Conservation (phyloP, 2,888 invertebrate genomes). For the Polydrusus tereticollis region DNA sequence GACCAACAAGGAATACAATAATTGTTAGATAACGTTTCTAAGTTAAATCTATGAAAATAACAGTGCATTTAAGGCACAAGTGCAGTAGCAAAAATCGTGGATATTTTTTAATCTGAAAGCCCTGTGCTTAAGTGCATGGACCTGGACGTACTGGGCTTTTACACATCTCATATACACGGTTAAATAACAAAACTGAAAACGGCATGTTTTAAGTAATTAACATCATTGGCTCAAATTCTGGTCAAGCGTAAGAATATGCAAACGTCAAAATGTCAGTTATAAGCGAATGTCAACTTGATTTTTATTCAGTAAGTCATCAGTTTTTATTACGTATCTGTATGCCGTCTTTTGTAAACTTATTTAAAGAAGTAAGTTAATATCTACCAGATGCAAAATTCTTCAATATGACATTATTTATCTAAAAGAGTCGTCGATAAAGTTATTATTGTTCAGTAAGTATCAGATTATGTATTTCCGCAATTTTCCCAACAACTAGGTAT, state of each 20-base stretch:
- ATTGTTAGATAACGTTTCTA: neutral
- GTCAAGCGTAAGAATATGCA: slow-evolving; percentile 25
- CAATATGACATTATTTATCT: no score
- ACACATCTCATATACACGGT: slow-evolving; percentile 59
- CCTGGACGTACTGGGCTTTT: slow-evolving; percentile 69
- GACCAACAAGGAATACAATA: neutral
- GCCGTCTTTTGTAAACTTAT: no score
- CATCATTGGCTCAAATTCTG: slow-evolving; percentile 53
- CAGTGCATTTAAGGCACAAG: no score
- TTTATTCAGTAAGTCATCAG: neutral
- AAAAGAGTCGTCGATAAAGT: no score
- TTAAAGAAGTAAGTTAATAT: no score
- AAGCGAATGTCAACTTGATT: slow-evolving; percentile 6
- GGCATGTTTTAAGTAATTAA: slow-evolving; percentile 63
- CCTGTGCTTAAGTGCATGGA: slow-evolving; percentile 66
- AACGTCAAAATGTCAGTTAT: slow-evolving; percentile 3
- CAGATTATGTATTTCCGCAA: no score
- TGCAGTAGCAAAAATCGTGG: neutral
- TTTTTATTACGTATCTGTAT: no score
- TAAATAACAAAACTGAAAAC: slow-evolving; percentile 61
- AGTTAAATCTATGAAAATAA: neutral
- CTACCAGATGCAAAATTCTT: no score
- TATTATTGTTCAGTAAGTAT: no score
- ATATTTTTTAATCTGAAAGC: slow-evolving; percentile 54
- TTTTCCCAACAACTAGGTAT: no score